Percentiles rank a stretch among this genome's conserved stretches.
phyloP scores from a whole-genome alignment of 2,797 vertebrate genomes.

The Crotalus adamanteus region DNA sequence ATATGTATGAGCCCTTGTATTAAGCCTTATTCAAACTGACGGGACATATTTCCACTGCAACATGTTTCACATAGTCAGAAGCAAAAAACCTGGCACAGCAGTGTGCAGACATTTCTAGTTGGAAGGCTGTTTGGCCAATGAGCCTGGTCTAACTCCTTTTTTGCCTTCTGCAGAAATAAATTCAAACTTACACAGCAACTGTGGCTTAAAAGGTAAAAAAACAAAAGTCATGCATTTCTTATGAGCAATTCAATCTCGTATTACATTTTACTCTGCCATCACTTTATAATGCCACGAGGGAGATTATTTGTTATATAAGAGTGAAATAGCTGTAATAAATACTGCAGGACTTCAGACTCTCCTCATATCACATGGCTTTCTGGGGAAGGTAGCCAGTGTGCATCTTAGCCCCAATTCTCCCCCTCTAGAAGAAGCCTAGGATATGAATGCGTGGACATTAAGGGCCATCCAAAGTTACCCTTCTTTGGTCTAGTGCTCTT shows the following conservation, averaged over 20 bases:
- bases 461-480: not conserved
- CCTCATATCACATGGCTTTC: not conserved
- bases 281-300: not conserved
- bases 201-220: not conserved
- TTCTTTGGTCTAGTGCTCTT: not conserved
- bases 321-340: conserved; percentile 15
- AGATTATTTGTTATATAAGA: not conserved
- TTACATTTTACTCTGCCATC: not conserved
- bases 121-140: not conserved
- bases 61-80: not conserved
- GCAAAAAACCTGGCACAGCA: not conserved
- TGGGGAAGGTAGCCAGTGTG: not conserved
- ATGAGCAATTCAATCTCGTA: not conserved
- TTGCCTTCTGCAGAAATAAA: not conserved
- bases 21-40: not conserved
- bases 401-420: not conserved
- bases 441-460: not conserved
- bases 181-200: not conserved
- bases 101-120: not conserved
- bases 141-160: not conserved
- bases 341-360: not conserved
- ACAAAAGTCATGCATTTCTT: not conserved
- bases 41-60: not conserved
- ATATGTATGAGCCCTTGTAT: not conserved
- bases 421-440: not conserved